Evolutionary conservation across 2,797 vertebrate genomes (phyloP).

Genomic region (Glyptemys insculpta): DNA sequence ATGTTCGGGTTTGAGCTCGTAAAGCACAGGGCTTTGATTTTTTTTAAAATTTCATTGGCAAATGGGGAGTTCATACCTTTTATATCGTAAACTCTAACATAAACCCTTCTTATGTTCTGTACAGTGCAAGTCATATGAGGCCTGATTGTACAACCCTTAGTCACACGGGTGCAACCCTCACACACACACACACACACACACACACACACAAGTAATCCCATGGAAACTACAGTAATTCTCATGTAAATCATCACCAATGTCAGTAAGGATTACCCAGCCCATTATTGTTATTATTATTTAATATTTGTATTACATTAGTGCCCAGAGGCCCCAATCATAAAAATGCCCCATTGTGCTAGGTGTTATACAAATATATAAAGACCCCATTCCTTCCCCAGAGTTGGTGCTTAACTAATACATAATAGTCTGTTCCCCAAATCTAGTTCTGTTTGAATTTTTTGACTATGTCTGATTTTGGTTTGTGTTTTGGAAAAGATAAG

Average conservation of each 20-base stretch:
- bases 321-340: not conserved
- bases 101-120: not conserved
- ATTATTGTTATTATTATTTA: not conserved
- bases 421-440: not conserved
- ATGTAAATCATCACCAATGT: not conserved
- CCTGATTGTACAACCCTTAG: not conserved
- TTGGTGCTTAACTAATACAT: fast-evolving
- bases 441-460: not conserved
- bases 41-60: not conserved
- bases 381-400: not conserved
- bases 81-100: not conserved
- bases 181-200: not conserved
- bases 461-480: not conserved
- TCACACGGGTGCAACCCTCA: not conserved
- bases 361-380: not conserved
- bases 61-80: not conserved
- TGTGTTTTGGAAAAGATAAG: not conserved
- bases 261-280: not conserved
- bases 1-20: not conserved
- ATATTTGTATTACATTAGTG: not conserved
- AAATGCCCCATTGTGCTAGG: not conserved
- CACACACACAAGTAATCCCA: not conserved
- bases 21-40: not conserved
- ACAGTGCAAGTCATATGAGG: not conserved
- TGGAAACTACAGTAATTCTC: not conserved